phyloP scores from a whole-genome alignment of 2,113 vertebrate genomes.

The Corythaeola cristata region DNA sequence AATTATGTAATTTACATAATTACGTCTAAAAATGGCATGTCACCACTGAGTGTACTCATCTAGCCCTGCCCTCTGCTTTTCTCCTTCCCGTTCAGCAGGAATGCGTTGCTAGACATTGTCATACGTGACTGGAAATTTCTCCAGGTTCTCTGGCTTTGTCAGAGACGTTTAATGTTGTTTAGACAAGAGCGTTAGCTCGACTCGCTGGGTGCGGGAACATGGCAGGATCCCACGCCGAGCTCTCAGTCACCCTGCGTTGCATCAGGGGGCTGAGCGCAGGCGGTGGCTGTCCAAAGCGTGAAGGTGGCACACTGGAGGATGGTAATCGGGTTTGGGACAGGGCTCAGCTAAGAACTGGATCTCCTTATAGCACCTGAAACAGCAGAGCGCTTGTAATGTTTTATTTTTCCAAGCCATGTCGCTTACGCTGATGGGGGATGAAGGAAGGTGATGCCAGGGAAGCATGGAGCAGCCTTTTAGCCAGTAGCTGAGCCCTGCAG shows the following conservation, averaged over 20 bases:
- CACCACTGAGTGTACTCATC: constrained; percentile 37
- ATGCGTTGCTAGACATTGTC: neutral
- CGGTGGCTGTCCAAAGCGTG: neutral
- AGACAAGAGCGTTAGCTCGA: neutral
- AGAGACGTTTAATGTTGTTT: neutral
- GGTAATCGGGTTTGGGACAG: neutral
- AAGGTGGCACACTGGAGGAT: neutral
- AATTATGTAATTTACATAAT: constrained; percentile 76
- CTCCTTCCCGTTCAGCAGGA: neutral
- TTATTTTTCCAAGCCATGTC: neutral
- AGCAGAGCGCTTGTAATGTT: neutral
- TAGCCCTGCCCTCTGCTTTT: constrained; percentile 18
- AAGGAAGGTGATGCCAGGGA: neutral
- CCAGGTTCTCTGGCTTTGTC: neutral
- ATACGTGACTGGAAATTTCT: constrained; percentile 26
- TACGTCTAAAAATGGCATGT: constrained; percentile 70
- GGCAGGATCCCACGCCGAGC: neutral
- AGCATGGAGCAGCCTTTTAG: neutral
- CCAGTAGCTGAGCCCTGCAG: neutral
- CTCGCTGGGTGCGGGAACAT: neutral
- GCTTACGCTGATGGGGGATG: neutral
- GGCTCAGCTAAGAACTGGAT: neutral
- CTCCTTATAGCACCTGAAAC: neutral
- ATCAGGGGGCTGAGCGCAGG: neutral
- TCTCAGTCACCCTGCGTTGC: fast-evolving